Evolutionary conservation across 2,888 invertebrate genomes (phyloP).

Genomic region (Pachliopta kotzebuea): DNA sequence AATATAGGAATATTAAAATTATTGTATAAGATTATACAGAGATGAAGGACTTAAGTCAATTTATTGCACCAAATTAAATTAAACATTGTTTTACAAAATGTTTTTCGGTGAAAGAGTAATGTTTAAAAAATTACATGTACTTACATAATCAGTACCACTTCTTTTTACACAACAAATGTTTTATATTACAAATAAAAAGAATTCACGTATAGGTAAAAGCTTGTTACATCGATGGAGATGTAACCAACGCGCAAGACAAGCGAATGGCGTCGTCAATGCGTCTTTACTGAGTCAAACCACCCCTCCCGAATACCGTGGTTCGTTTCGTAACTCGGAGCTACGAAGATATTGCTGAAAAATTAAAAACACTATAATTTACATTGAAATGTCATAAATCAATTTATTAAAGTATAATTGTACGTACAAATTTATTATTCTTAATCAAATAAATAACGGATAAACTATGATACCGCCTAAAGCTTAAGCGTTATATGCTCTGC

Average conservation of each 20-base stretch:
- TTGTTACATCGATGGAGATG: constrained; percentile 27
- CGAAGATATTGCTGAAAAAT: constrained; percentile 31
- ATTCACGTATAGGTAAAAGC: constrained; percentile 5
- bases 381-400: neutral
- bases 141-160: constrained; percentile 4
- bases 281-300: constrained; percentile 56
- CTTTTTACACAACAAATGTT: constrained; percentile 20
- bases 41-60: neutral
- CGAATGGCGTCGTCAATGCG: constrained; percentile 63
- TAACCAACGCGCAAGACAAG: constrained; percentile 42
- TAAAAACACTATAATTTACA: neutral
- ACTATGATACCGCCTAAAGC: too few relatives aligned
- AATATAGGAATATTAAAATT: neutral
- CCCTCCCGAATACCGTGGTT: constrained; percentile 32
- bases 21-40: neutral
- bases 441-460: too few relatives aligned
- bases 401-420: neutral
- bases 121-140: neutral
- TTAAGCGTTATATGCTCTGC: too few relatives aligned
- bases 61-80: neutral
- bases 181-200: neutral
- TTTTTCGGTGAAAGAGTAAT: neutral
- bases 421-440: too few relatives aligned
- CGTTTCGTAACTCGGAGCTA: constrained; percentile 36
- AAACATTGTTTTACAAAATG: neutral